These are phyloP conservation scores for Zosterops hypoxanthus DNA, from an alignment of 2,113 vertebrate species.

Conservation along the genomic window DNA sequence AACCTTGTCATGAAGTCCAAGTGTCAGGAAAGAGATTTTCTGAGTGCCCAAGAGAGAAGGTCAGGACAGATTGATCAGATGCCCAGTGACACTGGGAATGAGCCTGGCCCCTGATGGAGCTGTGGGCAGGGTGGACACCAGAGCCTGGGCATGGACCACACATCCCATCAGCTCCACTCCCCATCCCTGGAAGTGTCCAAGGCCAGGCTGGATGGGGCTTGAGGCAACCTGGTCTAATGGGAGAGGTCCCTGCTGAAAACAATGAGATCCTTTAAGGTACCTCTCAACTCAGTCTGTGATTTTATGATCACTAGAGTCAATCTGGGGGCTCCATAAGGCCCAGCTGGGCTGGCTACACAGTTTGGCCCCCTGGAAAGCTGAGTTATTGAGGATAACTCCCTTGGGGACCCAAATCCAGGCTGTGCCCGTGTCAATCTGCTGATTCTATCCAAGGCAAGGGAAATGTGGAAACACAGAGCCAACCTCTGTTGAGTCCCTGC, in stretches of 20 bases:
- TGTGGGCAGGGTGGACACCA: neutral
- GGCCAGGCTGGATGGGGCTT: neutral
- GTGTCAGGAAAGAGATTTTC: neutral
- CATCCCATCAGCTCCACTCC: neutral
- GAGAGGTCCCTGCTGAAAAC: neutral
- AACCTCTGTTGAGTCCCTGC: neutral
- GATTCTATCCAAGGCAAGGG: neutral
- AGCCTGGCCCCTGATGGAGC: neutral
- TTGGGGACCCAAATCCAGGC: neutral
- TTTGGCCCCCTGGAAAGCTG: neutral
- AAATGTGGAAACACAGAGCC: neutral
- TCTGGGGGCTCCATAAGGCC: neutral
- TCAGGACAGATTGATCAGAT: neutral
- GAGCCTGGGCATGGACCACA: neutral
- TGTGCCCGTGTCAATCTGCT: rapidly evolving
- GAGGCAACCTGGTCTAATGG: neutral
- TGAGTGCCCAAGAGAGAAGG: neutral
- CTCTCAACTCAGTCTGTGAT: neutral
- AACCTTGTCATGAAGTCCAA: neutral
- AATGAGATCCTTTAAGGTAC: neutral
- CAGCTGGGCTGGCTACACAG: neutral
- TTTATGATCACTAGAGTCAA: neutral
- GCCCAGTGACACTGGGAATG: neutral
- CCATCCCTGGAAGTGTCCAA: no score
- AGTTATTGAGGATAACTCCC: neutral